Percentiles rank a stretch among this genome's conserved stretches.
Evolutionary conservation across 30 jellyfish, hydroid and myxozoan genomes (phyloP).

Genomic region (Catostylus mosaicus): DNA sequence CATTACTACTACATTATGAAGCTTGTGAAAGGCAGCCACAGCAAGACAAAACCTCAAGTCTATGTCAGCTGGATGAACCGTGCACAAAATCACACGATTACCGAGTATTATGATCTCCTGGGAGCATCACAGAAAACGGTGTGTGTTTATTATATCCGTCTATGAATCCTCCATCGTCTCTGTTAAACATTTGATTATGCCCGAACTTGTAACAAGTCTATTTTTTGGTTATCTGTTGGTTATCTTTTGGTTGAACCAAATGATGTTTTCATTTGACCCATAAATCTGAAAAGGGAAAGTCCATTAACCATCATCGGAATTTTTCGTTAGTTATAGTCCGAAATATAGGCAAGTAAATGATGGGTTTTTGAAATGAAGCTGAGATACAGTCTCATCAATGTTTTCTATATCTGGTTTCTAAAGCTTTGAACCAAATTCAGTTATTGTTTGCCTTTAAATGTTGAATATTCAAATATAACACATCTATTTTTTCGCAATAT

Average conservation of each 20-base stretch:
- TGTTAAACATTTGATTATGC: too few relatives aligned
- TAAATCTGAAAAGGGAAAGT: neutral
- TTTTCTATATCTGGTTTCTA: too few relatives aligned
- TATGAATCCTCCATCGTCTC: too few relatives aligned
- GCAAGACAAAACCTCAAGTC: constrained; percentile 58
- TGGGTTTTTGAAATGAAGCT: too few relatives aligned
- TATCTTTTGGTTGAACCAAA: too few relatives aligned
- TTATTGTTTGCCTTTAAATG: too few relatives aligned
- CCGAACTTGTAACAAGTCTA: neutral
- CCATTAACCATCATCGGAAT: neutral
- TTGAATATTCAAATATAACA: too few relatives aligned
- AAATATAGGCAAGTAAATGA: too few relatives aligned
- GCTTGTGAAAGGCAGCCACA: constrained; percentile 59
- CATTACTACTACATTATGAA: constrained; percentile 81
- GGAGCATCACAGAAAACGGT: constrained; percentile 8
- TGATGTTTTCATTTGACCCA: neutral
- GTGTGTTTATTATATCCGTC: too few relatives aligned
- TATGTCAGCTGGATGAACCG: constrained; percentile 98
- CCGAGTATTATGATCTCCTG: constrained; percentile 73
- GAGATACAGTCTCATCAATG: too few relatives aligned
- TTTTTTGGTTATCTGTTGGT: neutral
- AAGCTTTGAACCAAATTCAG: too few relatives aligned
- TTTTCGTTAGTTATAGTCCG: neutral
- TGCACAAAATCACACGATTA: constrained; percentile 86
- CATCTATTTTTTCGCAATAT: too few relatives aligned